A percentile compares a stretch with the other conserved stretches of the same genome.
Evolutionary conservation across 2,113 vertebrate species (phyloP).

Genomic region (Monopterus albus): DNA sequence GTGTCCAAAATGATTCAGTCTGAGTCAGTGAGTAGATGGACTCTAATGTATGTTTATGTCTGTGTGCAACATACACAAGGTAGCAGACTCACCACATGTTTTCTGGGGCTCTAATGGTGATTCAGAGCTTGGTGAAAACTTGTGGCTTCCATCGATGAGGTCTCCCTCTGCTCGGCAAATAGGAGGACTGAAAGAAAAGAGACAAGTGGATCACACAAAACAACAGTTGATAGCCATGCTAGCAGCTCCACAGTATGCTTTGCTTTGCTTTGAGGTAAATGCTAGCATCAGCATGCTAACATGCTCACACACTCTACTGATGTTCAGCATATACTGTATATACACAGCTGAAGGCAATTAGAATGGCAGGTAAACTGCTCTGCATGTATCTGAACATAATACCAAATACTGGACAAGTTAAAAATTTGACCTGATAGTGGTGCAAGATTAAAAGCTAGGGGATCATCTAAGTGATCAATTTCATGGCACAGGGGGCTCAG

Average conservation of each 20-base stretch:
- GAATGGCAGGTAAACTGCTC: no score
- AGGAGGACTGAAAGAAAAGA: slow-evolving; percentile 77
- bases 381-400: no score
- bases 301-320: no score
- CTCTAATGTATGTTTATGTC: background rate
- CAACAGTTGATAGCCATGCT: background rate
- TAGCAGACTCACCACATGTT: slow-evolving; percentile 84
- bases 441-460: no score
- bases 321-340: no score
- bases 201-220: background rate
- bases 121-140: slow-evolving; percentile 88
- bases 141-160: slow-evolving; percentile 83
- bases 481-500: no score
- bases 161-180: slow-evolving; percentile 87
- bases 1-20: slow-evolving; percentile 28
- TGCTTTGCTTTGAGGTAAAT: no score
- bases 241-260: background rate
- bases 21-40: slow-evolving; percentile 9
- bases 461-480: no score
- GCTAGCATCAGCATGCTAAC: background rate
- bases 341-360: no score
- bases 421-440: no score
- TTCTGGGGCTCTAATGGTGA: slow-evolving; percentile 86
- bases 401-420: no score
- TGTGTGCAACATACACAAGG: background rate